phyloP scores from a whole-genome alignment of 2,797 vertebrate genomes.

The Acanthopagrus latus region DNA sequence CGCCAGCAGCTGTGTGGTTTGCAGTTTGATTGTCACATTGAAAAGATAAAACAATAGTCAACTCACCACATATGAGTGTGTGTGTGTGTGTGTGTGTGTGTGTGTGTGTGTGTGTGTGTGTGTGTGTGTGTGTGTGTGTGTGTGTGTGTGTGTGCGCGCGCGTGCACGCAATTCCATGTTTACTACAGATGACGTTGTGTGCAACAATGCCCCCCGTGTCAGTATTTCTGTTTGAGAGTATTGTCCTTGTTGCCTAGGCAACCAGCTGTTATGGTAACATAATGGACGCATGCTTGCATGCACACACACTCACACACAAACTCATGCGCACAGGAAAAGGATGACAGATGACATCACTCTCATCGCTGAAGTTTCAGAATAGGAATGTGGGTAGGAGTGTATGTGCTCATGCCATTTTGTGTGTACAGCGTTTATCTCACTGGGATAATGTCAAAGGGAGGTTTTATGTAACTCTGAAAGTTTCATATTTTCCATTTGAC shows the following conservation, averaged over 20 bases:
- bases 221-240: slow-evolving; percentile 73
- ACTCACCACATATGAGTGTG: background rate
- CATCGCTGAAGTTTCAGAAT: slow-evolving; percentile 46
- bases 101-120: slow-evolving; percentile 7
- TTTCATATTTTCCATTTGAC: slow-evolving; percentile 10
- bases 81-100: background rate
- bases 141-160: slow-evolving; percentile 18
- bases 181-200: slow-evolving; percentile 66
- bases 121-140: background rate
- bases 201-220: slow-evolving; percentile 67
- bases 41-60: slow-evolving; percentile 1
- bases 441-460: slow-evolving; percentile 35
- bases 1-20: background rate
- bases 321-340: slow-evolving; percentile 49
- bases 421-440: slow-evolving; percentile 26
- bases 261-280: slow-evolving; percentile 80
- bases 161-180: slow-evolving; percentile 39
- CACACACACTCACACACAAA: slow-evolving; percentile 7
- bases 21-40: background rate
- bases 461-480: slow-evolving; percentile 29
- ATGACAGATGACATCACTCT: slow-evolving; percentile 74
- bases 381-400: slow-evolving; percentile 62
- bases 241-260: slow-evolving; percentile 81
- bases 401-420: slow-evolving; percentile 4
- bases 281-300: background rate